Evolutionary conservation across 2,888 invertebrate genomes (phyloP).

Genomic region (Nesidiocoris tenuis): DNA sequence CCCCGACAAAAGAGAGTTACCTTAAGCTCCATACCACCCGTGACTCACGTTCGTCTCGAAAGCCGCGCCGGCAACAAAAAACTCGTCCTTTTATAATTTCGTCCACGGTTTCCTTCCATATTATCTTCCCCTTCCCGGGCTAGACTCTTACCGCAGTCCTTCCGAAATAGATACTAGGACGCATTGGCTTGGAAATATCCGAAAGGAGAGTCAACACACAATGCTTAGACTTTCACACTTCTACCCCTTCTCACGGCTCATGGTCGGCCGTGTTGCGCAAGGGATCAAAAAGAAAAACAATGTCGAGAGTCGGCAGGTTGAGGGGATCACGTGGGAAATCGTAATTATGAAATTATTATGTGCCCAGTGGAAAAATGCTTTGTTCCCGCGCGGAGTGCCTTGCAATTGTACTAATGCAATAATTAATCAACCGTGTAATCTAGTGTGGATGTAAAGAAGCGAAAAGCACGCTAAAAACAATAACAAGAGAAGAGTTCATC

Average conservation of each 20-base stretch:
- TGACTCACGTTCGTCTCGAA: neutral
- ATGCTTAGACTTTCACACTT: neutral
- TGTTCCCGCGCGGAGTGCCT: neutral
- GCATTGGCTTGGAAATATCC: neutral
- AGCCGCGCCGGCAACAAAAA: neutral
- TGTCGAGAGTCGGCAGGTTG: neutral
- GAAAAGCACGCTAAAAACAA: too few relatives aligned
- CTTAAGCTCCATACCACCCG: neutral
- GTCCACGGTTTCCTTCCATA: neutral
- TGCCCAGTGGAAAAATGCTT: neutral
- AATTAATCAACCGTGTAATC: too few relatives aligned
- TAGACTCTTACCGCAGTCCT: neutral
- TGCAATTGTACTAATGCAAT: neutral
- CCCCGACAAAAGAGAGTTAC: too few relatives aligned
- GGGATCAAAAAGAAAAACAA: neutral
- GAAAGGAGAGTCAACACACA: neutral
- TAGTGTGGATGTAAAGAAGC: too few relatives aligned
- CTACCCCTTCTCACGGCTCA: neutral
- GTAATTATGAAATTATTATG: neutral
- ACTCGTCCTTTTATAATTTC: neutral
- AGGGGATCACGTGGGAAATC: neutral
- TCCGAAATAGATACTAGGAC: neutral
- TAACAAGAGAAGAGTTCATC: too few relatives aligned
- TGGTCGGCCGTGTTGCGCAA: neutral
- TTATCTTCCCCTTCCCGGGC: neutral